A percentile compares a stretch with the other conserved stretches of the same genome.
These are phyloP conservation scores for Campopleginae sp. DNA, from an alignment of 2,888 invertebrate species.

Conservation along the genomic window DNA sequence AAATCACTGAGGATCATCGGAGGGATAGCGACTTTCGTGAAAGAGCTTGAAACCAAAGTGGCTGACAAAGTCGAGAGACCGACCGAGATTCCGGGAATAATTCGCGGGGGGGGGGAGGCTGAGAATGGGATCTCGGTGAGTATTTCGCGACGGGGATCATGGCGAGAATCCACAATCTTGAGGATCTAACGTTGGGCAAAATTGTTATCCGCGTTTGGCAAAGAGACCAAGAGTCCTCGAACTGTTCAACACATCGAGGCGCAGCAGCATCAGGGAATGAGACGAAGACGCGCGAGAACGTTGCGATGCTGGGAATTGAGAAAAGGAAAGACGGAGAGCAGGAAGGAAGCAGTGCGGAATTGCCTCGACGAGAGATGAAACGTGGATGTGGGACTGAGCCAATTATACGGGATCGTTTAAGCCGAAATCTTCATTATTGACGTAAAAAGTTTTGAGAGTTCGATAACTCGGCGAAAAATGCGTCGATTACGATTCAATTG, in stretches of 20 bases:
- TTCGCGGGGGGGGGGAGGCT: conserved; percentile 18
- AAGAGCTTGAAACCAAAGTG: not conserved
- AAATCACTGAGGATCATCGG: not conserved
- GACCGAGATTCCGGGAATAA: conserved; percentile 39
- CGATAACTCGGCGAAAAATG: too few species aligned
- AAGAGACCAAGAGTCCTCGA: conserved; percentile 21
- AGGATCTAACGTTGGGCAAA: conserved; percentile 40
- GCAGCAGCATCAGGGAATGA: too few species aligned
- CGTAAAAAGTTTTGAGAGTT: not conserved
- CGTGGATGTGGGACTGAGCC: conserved; percentile 13
- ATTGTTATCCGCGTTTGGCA: conserved; percentile 30
- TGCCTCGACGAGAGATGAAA: not conserved
- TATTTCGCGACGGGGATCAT: conserved; percentile 29
- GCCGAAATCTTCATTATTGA: not conserved
- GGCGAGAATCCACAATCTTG: conserved; percentile 48
- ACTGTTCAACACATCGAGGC: not conserved
- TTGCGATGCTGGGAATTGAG: conserved; percentile 40
- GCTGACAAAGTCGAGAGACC: not conserved
- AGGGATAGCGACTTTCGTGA: not conserved
- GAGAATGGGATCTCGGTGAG: not conserved
- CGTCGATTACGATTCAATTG: too few species aligned
- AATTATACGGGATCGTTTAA: conserved; percentile 25
- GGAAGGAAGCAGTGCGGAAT: too few species aligned
- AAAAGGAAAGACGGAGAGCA: not conserved
- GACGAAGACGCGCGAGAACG: conserved; percentile 15